phyloP scores from a whole-genome alignment of 2,888 invertebrate species.

The Agrochola lota region DNA sequence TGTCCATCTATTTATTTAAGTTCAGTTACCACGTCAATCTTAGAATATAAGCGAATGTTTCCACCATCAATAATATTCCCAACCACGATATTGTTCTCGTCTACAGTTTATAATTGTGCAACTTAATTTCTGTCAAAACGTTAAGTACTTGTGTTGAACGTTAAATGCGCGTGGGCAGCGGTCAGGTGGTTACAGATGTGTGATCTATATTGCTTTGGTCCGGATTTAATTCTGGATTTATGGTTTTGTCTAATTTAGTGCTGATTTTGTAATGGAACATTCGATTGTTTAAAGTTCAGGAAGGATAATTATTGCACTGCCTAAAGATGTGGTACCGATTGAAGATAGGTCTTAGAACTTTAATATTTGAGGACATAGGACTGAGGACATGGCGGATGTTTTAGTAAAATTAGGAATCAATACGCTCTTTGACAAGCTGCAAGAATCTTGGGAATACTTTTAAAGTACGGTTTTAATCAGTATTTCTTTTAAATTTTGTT shows the following conservation, averaged over 20 bases:
- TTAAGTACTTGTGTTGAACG: slow-evolving; percentile 49
- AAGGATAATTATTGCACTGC: slow-evolving; percentile 10
- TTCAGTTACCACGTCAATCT: slow-evolving; percentile 51
- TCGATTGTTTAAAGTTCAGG: slow-evolving; percentile 12
- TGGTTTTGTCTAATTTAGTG: slow-evolving; percentile 40
- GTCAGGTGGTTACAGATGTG: slow-evolving; percentile 63
- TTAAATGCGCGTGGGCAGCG: slow-evolving; percentile 61
- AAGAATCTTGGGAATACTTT: no score
- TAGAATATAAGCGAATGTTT: slow-evolving; percentile 25
- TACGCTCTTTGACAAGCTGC: not conserved
- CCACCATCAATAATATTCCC: slow-evolving; percentile 53
- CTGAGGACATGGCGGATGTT: not conserved
- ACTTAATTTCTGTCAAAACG: slow-evolving; percentile 65
- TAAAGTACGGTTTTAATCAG: no score
- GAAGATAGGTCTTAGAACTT: not conserved
- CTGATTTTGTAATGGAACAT: slow-evolving; percentile 12
- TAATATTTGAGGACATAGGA: not conserved
- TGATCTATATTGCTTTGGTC: slow-evolving; percentile 57
- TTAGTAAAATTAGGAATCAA: not conserved
- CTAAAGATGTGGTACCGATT: not conserved
- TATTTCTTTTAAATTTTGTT: no score
- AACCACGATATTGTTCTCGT: slow-evolving; percentile 45
- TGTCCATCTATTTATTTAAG: slow-evolving; percentile 46
- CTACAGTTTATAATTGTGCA: slow-evolving; percentile 58
- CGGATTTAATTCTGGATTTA: slow-evolving; percentile 42